Evolutionary conservation across 2,113 vertebrate species (phyloP), one percentile per base, ranked within the genome.

Genomic region (Calyptommatus sinebrachiatus): DNA sequence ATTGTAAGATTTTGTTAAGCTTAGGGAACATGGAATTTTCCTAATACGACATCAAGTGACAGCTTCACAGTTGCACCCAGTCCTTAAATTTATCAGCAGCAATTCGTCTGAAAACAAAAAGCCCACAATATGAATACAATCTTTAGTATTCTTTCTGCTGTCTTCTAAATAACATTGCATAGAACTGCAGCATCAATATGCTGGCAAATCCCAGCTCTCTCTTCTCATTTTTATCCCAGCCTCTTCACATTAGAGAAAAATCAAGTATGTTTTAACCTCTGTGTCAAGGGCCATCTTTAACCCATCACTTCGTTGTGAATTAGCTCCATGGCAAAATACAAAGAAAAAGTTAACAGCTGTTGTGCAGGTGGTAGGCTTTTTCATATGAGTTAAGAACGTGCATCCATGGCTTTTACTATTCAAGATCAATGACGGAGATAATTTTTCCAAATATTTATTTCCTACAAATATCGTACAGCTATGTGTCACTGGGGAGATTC

Each of bases 271-370:
- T 74, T 74, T 75, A 76, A 87, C 69, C n/a, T 2, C 0, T 73
- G 48, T 62, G 76, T 73, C 81, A 74, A 78, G 71, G 81, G 76
- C 63, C 71, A 83, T 73, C 62, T 83, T 77, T 81, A 81, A 83
- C 69, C 35, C 68, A 84, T 46, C 65, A 65, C 76, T 81, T 69
- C 20, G 5, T 60, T 73, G 73, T 46, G 78, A 81, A 16, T 71
- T 35, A 60, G 24, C 68, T 0, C 1, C 63, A 41, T 35, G 48
- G 45, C 21, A 67, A 53, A 35, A 77, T 7, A n/a, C 24, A 29
- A 68, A 60, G 31, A 28, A 68, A 68, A 46, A 46, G 29, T 29
- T 26, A 71, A 76, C 79, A 61, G 53, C 22, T 62, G 77, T 18
- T 74, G 48, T 46, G 53, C 72, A 77, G 31, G 72, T 76, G 61